A percentile compares a stretch with the other conserved stretches of the same genome.
These are phyloP conservation scores for Platynereis dumerilii DNA, from an alignment of 2,888 invertebrate species.

Conservation along the genomic window DNA sequence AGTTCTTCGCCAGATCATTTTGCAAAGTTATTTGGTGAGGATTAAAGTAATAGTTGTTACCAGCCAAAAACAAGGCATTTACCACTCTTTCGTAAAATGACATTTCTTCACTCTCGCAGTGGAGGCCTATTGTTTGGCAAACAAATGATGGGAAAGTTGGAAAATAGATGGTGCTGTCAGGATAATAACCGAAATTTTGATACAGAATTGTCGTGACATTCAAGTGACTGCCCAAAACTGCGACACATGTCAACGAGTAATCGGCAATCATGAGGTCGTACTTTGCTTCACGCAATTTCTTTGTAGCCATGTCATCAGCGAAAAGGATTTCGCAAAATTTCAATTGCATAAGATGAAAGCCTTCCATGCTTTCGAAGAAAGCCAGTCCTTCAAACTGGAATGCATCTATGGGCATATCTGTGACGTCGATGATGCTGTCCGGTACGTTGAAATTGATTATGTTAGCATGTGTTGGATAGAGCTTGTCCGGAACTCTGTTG, in stretches of 20 bases:
- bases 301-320: background rate
- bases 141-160: background rate
- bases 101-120: constrained; percentile 16
- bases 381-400: too few species aligned
- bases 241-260: background rate
- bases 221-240: background rate
- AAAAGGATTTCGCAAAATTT: background rate
- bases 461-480: background rate
- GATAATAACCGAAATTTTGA: background rate
- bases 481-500: background rate
- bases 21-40: too few species aligned
- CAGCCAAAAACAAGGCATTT: background rate
- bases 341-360: too few species aligned
- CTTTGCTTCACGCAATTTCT: background rate
- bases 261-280: background rate
- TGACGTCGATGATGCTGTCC: background rate
- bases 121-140: background rate
- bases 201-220: background rate
- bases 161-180: background rate
- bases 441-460: background rate
- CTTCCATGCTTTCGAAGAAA: too few species aligned
- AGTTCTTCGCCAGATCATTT: too few species aligned
- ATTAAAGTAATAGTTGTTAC: too few species aligned
- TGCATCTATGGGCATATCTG: background rate
- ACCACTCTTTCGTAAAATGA: constrained; percentile 10